A percentile compares a stretch with the other conserved stretches of the same genome.
Evolutionary conservation across 2,113 vertebrate species (phyloP).

Genomic region (Rhabdomys dilectus): DNA sequence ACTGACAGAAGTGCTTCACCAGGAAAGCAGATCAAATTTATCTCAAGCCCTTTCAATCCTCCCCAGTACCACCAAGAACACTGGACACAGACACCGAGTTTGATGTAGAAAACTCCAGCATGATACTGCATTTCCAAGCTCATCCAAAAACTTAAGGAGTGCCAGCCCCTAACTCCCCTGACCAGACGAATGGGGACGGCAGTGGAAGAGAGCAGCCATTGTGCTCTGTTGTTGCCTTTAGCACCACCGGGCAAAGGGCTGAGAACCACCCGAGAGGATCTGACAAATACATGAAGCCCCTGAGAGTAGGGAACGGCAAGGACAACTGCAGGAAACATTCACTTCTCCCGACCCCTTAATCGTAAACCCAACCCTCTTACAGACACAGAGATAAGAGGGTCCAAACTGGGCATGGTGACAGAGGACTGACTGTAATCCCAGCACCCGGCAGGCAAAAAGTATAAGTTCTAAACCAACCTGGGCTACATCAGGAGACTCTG

Average conservation of each 20-base stretch:
- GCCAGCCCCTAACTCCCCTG: not conserved
- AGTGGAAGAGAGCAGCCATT: not conserved
- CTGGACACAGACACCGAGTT: not conserved
- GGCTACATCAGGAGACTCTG: not conserved
- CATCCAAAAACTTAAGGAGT: slow-evolving; percentile 12
- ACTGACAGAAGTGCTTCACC: not conserved
- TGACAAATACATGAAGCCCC: not conserved
- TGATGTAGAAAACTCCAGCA: not conserved
- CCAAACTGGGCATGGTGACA: not conserved
- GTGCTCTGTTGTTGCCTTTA: not conserved
- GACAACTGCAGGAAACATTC: not conserved
- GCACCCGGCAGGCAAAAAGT: not conserved
- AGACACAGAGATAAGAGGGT: not conserved
- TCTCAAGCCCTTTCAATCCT: not conserved
- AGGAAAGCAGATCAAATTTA: not conserved
- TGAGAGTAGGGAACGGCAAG: not conserved
- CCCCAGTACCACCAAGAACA: not conserved
- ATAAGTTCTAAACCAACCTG: not conserved
- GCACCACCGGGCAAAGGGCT: not conserved
- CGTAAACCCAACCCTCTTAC: not conserved
- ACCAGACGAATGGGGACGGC: not conserved
- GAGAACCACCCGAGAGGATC: not conserved
- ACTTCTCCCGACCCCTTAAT: not conserved
- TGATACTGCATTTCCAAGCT: not conserved
- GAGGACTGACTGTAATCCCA: not conserved